A percentile compares a stretch with the other conserved stretches of the same genome.
phyloP scores from a whole-genome alignment of 1,140 invertebrate genomes.

The Drosophila bipectinata region DNA sequence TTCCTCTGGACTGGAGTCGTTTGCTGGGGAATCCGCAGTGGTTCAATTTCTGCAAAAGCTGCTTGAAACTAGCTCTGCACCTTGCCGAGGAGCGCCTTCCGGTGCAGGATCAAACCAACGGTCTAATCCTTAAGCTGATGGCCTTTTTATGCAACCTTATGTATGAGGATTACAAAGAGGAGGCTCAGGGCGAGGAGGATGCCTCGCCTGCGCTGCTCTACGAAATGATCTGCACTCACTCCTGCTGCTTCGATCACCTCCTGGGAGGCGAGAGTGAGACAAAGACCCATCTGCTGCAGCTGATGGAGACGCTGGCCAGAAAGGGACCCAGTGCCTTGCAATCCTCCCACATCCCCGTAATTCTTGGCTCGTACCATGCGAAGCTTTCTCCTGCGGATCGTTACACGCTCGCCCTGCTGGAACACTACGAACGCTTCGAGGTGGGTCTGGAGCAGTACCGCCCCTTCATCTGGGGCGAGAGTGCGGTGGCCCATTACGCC shows the following conservation, averaged over 20 bases:
- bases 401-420: conserved; percentile 86
- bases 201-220: conserved; percentile 85
- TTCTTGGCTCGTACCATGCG: conserved; percentile 89
- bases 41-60: conserved; percentile 87
- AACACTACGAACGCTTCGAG: conserved; percentile 87
- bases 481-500: conserved; percentile 90
- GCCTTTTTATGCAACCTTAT: conserved; percentile 86
- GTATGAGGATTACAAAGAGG: conserved; percentile 82
- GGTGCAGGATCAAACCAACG: conserved; percentile 67
- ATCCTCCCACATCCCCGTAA: conserved; percentile 88
- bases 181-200: conserved; percentile 1
- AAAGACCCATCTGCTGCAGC: conserved; percentile 86
- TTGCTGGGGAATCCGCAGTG: conserved; percentile 86
- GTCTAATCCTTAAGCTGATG: conserved; percentile 85
- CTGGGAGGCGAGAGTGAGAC: conserved; percentile 82
- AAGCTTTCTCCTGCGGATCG: conserved; percentile 88
- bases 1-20: conserved; percentile 78
- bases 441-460: conserved; percentile 88
- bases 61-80: conserved; percentile 88
- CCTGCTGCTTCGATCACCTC: conserved; percentile 87
- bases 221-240: conserved; percentile 90
- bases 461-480: conserved; percentile 92
- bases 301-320: conserved; percentile 86
- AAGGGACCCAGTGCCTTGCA: conserved; percentile 87
- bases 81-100: conserved; percentile 77